These are phyloP conservation scores for Tachystola acroxantha DNA, from an alignment of 2,888 invertebrate genomes.

Conservation along the genomic window DNA sequence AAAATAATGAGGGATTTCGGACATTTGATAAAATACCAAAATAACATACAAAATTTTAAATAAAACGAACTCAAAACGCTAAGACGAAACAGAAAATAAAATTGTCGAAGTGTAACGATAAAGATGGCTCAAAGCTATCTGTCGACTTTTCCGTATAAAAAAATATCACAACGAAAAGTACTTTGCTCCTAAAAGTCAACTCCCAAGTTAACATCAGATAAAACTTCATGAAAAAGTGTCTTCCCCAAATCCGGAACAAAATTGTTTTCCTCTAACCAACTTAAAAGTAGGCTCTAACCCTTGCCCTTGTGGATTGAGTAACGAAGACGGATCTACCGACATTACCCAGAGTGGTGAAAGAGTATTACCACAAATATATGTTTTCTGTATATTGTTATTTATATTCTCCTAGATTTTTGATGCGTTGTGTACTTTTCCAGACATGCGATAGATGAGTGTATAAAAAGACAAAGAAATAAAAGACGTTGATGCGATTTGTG, in stretches of 20 bases:
- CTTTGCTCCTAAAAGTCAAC: not conserved
- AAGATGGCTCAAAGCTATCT: too few relatives aligned
- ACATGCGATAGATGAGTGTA: not conserved
- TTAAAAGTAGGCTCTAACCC: slow-evolving; percentile 31
- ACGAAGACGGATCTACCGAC: slow-evolving; percentile 58
- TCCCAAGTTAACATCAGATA: slow-evolving; percentile 8
- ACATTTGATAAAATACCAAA: too few relatives aligned
- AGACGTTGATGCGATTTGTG: not conserved
- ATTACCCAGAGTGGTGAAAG: slow-evolving; percentile 27
- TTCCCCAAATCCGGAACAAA: slow-evolving; percentile 33
- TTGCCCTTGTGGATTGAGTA: slow-evolving; percentile 45
- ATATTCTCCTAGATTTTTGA: slow-evolving; percentile 6
- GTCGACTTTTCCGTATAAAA: not conserved
- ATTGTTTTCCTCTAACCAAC: slow-evolving; percentile 28
- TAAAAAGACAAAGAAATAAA: too few relatives aligned
- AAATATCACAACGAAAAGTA: not conserved
- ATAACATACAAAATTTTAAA: too few relatives aligned
- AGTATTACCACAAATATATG: slow-evolving; percentile 10
- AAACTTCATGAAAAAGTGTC: slow-evolving; percentile 21
- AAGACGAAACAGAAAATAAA: too few relatives aligned
- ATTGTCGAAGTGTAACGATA: too few relatives aligned
- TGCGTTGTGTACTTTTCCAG: not conserved
- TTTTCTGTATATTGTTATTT: slow-evolving; percentile 19
- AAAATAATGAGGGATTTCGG: too few relatives aligned
- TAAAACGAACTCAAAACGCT: too few relatives aligned